Evolutionary conservation across 2,888 invertebrate species (phyloP).

Genomic region (Caradrina kadenii): DNA sequence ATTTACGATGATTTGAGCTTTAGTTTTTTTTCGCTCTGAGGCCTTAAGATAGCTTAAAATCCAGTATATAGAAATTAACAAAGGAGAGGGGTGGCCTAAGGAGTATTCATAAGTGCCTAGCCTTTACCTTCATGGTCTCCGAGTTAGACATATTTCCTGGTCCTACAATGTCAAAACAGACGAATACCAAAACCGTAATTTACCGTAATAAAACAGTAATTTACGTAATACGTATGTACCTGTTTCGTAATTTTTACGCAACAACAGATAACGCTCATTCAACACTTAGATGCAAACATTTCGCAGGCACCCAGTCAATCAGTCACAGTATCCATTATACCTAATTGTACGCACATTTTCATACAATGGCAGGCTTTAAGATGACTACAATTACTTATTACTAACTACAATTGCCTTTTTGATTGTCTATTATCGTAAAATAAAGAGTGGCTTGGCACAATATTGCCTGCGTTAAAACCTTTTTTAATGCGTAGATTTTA

Average conservation of each 20-base stretch:
- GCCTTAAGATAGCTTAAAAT: no score
- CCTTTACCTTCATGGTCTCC: no score
- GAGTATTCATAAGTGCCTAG: no score
- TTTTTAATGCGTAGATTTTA: conserved; percentile 15
- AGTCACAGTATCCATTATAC: not conserved
- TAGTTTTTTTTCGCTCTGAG: no score
- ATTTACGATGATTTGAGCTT: no score
- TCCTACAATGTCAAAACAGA: no score
- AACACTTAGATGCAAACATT: conserved; percentile 4
- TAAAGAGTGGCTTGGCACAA: conserved; percentile 14
- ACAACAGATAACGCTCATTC: conserved; percentile 10
- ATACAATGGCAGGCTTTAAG: conserved; percentile 24
- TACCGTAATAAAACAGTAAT: no score
- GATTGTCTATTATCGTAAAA: conserved; percentile 17
- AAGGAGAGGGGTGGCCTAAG: no score
- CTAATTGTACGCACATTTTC: conserved; percentile 13
- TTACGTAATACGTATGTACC: no score
- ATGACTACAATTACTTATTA: conserved; percentile 8
- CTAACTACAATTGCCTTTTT: not conserved
- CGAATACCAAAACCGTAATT: no score
- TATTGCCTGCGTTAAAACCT: not conserved
- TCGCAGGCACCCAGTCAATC: conserved; percentile 10
- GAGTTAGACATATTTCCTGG: no score
- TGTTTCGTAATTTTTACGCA: conserved; percentile 1
- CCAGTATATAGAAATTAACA: no score